phyloP scores from a whole-genome alignment of 2,113 vertebrate species.

The Herpetotheres cachinnans region DNA sequence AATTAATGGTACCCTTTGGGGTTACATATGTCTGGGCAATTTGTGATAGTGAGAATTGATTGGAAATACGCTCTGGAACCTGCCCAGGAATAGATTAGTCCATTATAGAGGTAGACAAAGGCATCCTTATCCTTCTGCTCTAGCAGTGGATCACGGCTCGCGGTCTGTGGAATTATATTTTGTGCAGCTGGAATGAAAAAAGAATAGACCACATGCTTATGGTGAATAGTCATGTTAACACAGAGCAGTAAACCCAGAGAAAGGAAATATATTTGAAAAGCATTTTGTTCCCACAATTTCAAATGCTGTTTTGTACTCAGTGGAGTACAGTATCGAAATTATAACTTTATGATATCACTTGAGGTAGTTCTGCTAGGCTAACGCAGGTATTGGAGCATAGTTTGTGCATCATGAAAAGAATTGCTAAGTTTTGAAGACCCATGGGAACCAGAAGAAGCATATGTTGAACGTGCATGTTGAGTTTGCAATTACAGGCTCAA shows the following conservation, averaged over 20 bases:
- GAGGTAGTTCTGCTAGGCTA: neutral
- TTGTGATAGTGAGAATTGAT: neutral
- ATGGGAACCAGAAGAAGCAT: neutral
- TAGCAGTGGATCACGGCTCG: neutral
- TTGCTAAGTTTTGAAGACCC: neutral
- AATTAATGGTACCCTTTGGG: slow-evolving; percentile 11
- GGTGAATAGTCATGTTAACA: neutral
- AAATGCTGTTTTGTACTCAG: neutral
- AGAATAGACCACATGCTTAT: neutral
- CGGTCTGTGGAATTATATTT: neutral
- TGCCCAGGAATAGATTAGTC: slow-evolving; percentile 4
- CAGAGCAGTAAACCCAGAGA: neutral
- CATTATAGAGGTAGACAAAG: neutral
- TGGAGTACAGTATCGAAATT: neutral
- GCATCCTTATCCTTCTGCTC: neutral
- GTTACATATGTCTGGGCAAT: neutral
- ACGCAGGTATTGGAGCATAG: neutral
- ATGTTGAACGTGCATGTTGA: neutral
- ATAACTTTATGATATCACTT: neutral
- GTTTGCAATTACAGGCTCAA: neutral
- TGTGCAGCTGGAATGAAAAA: neutral
- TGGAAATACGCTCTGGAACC: slow-evolving; percentile 7
- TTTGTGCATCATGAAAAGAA: neutral
- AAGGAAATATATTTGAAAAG: neutral
- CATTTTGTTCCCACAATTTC: neutral